These are phyloP conservation scores for Sialis fuliginosa DNA, from an alignment of 2,888 invertebrate species.

Conservation along the genomic window DNA sequence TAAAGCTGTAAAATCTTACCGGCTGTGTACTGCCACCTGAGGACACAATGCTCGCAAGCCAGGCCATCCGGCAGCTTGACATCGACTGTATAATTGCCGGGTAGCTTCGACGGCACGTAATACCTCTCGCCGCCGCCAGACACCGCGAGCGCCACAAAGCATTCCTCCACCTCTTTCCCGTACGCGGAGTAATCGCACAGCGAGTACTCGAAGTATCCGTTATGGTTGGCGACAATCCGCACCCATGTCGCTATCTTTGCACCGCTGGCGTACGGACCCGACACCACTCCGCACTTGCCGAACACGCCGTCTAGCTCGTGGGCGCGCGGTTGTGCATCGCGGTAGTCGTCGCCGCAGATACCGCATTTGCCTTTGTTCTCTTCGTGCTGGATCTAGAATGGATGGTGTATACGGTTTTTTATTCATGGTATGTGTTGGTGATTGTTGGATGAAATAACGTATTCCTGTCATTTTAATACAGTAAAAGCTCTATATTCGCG, in stretches of 20 bases:
- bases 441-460: no score
- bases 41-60: slow-evolving; percentile 19
- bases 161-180: slow-evolving; percentile 15
- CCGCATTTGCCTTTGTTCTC: slow-evolving; percentile 20
- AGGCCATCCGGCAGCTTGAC: slow-evolving; percentile 18
- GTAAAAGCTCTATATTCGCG: no score
- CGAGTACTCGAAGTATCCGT: slow-evolving; percentile 17
- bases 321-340: slow-evolving; percentile 18
- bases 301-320: slow-evolving; percentile 26
- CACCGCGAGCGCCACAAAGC: slow-evolving; percentile 14
- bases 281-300: slow-evolving; percentile 23
- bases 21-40: slow-evolving; percentile 22
- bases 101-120: slow-evolving; percentile 9
- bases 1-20: slow-evolving; percentile 12
- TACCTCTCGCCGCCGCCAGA: slow-evolving; percentile 13
- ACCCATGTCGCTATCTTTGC: slow-evolving; percentile 16
- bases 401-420: no score
- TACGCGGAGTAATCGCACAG: slow-evolving; percentile 11
- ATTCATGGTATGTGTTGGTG: no score
- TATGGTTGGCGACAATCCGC: slow-evolving; percentile 24
- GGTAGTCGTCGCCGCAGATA: slow-evolving; percentile 22
- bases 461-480: no score
- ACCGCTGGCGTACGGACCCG: slow-evolving; percentile 19
- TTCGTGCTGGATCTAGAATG: no score
- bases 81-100: slow-evolving; percentile 10